Base-by-base conservation (phyloP, 2,113 vertebrate genomes). In the Dipodomys stephensi region DNA sequence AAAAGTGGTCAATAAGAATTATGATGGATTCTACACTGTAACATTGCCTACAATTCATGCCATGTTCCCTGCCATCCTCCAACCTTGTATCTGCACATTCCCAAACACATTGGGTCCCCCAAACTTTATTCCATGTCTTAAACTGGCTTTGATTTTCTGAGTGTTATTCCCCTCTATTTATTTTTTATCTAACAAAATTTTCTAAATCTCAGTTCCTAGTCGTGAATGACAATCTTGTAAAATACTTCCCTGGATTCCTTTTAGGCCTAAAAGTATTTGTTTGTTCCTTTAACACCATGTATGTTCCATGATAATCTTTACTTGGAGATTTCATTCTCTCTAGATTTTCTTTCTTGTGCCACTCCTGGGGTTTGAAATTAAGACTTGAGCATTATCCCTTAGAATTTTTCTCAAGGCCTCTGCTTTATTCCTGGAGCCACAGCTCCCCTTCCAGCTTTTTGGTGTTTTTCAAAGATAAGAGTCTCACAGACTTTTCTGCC, bases 1-100 rank as follows among this genome's bases (percentile, higher is more conserved):
- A n/a, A 72, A 49, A 84, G 7, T 30, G 49, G 22, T 12, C 73
- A 30, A 28, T 90, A 83, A 67, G 4, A 80, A 81, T 77, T 93
- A 53, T 20, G 3, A 44, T 35, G 49, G 60, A 65, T 32, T 71
- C 2, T 69, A 44, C 90, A 64, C 20, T 27, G 7, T 46, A 28
- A 28, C 4, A 73, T 46, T 32, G n/a, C 27, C 82, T 23, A 23
- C 1, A 28, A 83, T 39, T 35, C 53, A 68, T 28, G 2, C 73
- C 8, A 6, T n/a, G 79, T 35, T 16, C 39, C 20, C 76, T 30
- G 78, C 0, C 18, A 65, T 20, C 2, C 22, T 6, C 1, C 3
- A 0, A 69, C 12, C 19, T 16, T 64, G 1, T 60, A 23, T 39
- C 2, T 15, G 27, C 7, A 12, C 2, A 22, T 0, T 6, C 9